Evolutionary conservation across 92 coral and sea anemone genomes (phyloP).

Genomic region (Epizoanthus ramosus): DNA sequence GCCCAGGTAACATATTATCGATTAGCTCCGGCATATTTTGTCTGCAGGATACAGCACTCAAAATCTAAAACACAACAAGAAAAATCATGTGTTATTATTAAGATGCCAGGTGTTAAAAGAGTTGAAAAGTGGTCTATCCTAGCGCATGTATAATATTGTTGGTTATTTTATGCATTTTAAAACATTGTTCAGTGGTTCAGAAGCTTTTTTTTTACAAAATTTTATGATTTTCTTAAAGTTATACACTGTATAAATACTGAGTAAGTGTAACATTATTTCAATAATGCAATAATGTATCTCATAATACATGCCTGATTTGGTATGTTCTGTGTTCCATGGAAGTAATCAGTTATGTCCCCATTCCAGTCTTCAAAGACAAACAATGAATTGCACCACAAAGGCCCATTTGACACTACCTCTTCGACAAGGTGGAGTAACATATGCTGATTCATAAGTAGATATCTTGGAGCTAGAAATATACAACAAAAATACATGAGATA

Average conservation of each 20-base stretch:
- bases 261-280: neutral
- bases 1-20: constrained; percentile 49
- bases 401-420: constrained; percentile 59
- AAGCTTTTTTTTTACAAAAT: no score
- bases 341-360: constrained; percentile 61
- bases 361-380: constrained; percentile 74
- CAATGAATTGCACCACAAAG: constrained; percentile 66
- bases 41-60: constrained; percentile 50
- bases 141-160: no score
- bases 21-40: constrained; percentile 48
- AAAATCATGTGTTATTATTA: neutral
- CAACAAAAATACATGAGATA: neutral
- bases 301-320: constrained; percentile 53
- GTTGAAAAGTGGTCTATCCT: no score
- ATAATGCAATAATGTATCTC: neutral
- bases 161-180: no score
- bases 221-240: neutral
- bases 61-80: constrained; percentile 15
- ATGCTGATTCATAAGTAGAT: constrained; percentile 66
- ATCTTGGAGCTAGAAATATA: constrained; percentile 45
- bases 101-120: no score
- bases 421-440: constrained; percentile 63
- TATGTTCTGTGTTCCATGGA: constrained; percentile 70
- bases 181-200: no score
- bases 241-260: neutral